A percentile compares a stretch with the other conserved stretches of the same genome.
Conservation (phyloP, 2,888 invertebrate genomes). For the Ectobius pallidus region DNA sequence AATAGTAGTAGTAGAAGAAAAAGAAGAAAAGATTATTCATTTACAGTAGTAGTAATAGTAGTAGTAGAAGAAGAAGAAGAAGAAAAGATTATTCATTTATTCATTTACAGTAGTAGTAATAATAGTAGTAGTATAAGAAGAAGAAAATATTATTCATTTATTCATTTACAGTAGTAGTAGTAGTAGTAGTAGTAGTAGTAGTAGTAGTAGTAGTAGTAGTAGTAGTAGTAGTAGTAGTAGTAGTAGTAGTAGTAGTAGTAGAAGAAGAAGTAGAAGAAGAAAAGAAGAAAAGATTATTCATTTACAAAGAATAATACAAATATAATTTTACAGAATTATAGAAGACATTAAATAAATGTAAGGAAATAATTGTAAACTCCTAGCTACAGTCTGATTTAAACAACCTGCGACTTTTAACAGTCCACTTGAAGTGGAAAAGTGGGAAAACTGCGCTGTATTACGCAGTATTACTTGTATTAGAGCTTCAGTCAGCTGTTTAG, state of each 20-base stretch:
- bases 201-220: not conserved
- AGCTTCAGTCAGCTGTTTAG: no score
- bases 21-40: not conserved
- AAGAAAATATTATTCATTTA: not conserved
- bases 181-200: not conserved
- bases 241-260: not conserved
- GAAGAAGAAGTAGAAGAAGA: not conserved
- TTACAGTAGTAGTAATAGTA: not conserved
- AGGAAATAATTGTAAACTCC: no score
- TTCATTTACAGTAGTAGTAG: not conserved
- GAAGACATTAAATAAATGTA: no score
- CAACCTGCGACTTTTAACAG: no score
- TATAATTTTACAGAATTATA: no score
- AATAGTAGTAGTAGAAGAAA: not conserved
- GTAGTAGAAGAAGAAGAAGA: not conserved
- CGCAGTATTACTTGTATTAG: no score
- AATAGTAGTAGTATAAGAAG: no score
- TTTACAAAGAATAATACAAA: no score
- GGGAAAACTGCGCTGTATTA: no score
- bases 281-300: no score
- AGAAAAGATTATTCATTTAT: not conserved
- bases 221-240: not conserved
- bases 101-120: not conserved
- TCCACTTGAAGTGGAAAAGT: no score
- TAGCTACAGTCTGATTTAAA: not conserved